Percentiles rank a stretch among this genome's conserved stretches.
Conservation (phyloP, 2,888 invertebrate species). For the Ophion slaviceki region DNA sequence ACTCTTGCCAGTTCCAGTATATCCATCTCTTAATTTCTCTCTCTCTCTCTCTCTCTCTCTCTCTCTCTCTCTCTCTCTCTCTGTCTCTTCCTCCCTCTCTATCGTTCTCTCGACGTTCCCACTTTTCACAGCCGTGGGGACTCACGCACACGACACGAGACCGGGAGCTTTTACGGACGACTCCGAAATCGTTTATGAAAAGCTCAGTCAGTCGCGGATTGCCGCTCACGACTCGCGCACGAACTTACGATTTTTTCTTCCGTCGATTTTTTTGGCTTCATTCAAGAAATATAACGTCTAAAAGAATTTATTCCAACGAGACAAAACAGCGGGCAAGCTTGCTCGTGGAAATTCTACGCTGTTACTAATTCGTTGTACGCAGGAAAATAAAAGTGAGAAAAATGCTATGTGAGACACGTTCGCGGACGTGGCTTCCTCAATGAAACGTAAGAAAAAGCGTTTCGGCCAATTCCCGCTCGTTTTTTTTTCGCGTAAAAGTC, state of each 20-base stretch:
- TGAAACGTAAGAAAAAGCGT: slow-evolving; percentile 44
- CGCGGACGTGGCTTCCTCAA: not conserved
- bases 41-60: slow-evolving; percentile 8
- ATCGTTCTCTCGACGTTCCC: slow-evolving; percentile 42
- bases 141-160: slow-evolving; percentile 41
- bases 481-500: slow-evolving; percentile 8
- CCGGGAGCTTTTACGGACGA: slow-evolving; percentile 64
- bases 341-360: not conserved
- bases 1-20: slow-evolving; percentile 26
- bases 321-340: too few relatives aligned
- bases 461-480: slow-evolving; percentile 13
- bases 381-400: not conserved
- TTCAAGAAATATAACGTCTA: not conserved
- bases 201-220: slow-evolving; percentile 75
- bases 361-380: not conserved
- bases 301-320: not conserved
- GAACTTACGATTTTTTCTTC: slow-evolving; percentile 42
- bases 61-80: slow-evolving; percentile 10
- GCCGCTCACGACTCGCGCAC: slow-evolving; percentile 60
- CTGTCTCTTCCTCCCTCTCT: slow-evolving; percentile 26
- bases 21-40: slow-evolving; percentile 37
- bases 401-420: slow-evolving; percentile 12
- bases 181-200: slow-evolving; percentile 66
- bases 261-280: not conserved
- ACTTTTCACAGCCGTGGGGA: slow-evolving; percentile 50